Evolutionary conservation across 2,888 invertebrate genomes (phyloP).

Genomic region (Trachelus troglodyta): DNA sequence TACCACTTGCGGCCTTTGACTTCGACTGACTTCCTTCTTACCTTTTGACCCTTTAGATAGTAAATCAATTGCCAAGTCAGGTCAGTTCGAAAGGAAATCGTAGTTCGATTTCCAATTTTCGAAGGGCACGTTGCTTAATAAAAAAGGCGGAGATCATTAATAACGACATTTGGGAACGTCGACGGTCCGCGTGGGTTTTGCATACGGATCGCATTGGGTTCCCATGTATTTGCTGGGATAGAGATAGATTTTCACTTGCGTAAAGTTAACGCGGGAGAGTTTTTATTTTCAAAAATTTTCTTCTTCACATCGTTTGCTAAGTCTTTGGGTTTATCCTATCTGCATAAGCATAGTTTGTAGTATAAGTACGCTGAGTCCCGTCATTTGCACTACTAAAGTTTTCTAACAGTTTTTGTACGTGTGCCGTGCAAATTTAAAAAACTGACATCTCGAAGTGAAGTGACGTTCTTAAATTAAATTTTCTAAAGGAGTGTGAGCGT

Average conservation of each 20-base stretch:
- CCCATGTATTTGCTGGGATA: neutral
- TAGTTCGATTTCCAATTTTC: neutral
- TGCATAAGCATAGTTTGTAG: no score
- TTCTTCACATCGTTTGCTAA: no score
- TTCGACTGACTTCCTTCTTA: neutral
- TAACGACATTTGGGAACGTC: neutral
- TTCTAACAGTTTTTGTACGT: no score
- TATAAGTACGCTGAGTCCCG: no score
- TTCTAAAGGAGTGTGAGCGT: no score
- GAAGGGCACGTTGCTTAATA: neutral
- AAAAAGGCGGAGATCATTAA: neutral
- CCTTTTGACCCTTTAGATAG: neutral
- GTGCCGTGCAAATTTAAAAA: no score
- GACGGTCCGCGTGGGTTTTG: neutral
- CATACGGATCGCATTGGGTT: neutral
- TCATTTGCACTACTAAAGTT: no score
- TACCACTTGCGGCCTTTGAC: neutral
- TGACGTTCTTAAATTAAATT: no score
- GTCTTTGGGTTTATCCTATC: no score
- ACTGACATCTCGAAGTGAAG: no score
- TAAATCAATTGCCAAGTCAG: neutral
- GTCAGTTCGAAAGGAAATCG: neutral
- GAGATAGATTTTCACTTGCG: neutral
- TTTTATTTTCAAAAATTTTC: no score
- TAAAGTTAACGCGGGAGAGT: no score